phyloP scores from a whole-genome alignment of 64 coral and sea anemone species.

The Montipora foliosa region DNA sequence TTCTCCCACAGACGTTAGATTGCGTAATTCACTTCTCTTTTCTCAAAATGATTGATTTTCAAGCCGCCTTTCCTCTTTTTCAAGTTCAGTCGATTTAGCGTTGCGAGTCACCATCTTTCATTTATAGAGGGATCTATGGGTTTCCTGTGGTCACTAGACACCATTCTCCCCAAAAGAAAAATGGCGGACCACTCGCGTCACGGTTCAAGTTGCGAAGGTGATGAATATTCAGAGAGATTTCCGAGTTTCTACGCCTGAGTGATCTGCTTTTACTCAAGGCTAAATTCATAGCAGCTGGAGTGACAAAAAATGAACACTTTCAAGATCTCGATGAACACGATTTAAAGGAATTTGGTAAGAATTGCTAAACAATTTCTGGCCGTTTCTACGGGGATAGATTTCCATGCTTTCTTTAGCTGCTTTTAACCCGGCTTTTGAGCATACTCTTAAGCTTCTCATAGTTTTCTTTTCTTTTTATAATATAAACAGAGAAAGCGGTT shows the following conservation, averaged over 20 bases:
- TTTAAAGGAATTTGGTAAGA: conserved; percentile 59
- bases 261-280: conserved; percentile 40
- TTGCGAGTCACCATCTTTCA: too few relatives aligned
- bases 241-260: conserved; percentile 40
- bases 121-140: too few relatives aligned
- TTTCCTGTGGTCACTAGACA: too few relatives aligned
- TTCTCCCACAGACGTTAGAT: conserved; percentile 16
- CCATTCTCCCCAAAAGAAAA: too few relatives aligned
- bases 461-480: too few relatives aligned
- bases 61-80: neutral
- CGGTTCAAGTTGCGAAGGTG: too few relatives aligned
- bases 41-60: conserved; percentile 43
- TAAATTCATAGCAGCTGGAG: conserved; percentile 61
- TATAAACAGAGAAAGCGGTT: too few relatives aligned
- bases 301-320: conserved; percentile 58
- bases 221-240: conserved; percentile 48
- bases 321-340: conserved; percentile 69
- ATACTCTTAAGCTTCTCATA: too few relatives aligned
- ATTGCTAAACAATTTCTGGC: neutral
- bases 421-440: too few relatives aligned
- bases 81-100: neutral
- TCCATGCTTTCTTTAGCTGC: neutral
- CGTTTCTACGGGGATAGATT: neutral
- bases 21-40: conserved; percentile 33
- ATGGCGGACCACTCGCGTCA: too few relatives aligned